A percentile compares a stretch with the other conserved stretches of the same genome.
Evolutionary conservation across 1,140 invertebrate species (phyloP).

Genomic region (Leptopilina boulardi): DNA sequence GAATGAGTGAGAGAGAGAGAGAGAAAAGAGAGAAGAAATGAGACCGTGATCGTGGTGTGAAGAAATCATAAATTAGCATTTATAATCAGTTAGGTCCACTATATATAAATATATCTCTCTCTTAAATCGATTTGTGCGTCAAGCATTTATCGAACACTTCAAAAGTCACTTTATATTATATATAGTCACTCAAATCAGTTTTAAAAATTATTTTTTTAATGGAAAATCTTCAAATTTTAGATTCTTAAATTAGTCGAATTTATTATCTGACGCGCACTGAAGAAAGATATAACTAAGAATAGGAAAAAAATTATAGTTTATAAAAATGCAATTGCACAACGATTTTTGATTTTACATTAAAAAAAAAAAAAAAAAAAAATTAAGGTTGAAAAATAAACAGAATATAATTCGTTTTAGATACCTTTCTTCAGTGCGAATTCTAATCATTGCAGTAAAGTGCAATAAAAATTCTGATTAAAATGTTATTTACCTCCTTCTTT

Average conservation of each 20-base stretch:
- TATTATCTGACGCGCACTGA: too few species aligned
- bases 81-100: constrained; percentile 55
- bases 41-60: constrained; percentile 52
- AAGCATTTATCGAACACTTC: constrained; percentile 14
- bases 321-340: too few species aligned
- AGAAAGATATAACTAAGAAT: too few species aligned
- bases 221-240: too few species aligned
- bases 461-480: constrained; percentile 18
- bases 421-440: constrained; percentile 16
- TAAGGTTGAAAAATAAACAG: too few species aligned
- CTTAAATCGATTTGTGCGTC: constrained; percentile 61
- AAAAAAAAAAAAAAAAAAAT: too few species aligned
- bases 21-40: too few species aligned
- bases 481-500: constrained; percentile 1
- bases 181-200: neutral
- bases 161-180: too few species aligned
- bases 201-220: neutral
- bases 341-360: too few species aligned
- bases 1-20: constrained; percentile 40
- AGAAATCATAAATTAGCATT: constrained; percentile 69
- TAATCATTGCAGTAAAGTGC: constrained; percentile 1
- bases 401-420: too few species aligned
- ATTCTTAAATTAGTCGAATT: too few species aligned
- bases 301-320: too few species aligned
- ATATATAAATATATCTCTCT: neutral